A percentile compares a stretch with the other conserved stretches of the same genome.
These are phyloP conservation scores for Trematomus loennbergii DNA, from an alignment of 2,113 vertebrate species.

Conservation along the genomic window DNA sequence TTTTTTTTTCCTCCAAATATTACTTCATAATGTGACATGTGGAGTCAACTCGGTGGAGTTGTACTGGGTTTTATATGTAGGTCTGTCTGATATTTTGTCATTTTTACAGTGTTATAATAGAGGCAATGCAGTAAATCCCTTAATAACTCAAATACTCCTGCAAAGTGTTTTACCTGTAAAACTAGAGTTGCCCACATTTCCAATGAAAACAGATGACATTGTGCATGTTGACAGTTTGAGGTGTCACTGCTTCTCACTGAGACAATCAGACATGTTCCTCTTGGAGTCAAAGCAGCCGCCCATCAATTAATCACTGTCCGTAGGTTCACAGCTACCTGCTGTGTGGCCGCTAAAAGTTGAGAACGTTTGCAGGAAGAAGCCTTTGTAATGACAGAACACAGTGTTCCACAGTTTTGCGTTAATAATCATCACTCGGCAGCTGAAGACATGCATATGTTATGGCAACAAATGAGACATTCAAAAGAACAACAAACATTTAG, in stretches of 20 bases:
- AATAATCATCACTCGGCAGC: conserved; percentile 69
- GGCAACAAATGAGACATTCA: conserved; percentile 76
- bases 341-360: conserved; percentile 37
- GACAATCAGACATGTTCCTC: conserved; percentile 16
- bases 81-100: too few species aligned
- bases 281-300: conserved; percentile 13
- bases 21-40: too few species aligned
- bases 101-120: too few species aligned
- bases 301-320: conserved; percentile 63
- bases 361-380: conserved; percentile 56
- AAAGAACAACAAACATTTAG: conserved; percentile 79
- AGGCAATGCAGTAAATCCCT: too few species aligned
- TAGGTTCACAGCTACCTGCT: conserved; percentile 43
- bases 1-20: background rate
- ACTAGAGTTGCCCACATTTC: background rate
- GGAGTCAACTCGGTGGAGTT: background rate
- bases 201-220: conserved; percentile 33
- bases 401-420: conserved; percentile 43
- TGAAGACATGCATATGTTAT: conserved; percentile 74
- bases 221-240: conserved; percentile 27
- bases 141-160: background rate
- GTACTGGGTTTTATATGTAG: background rate
- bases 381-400: conserved; percentile 53
- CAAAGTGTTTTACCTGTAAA: conserved; percentile 5
- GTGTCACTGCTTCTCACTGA: conserved; percentile 17